A percentile compares a stretch with the other conserved stretches of the same genome.
These are phyloP conservation scores for Netelia melanura DNA, from an alignment of 2,888 invertebrate species.

Conservation along the genomic window DNA sequence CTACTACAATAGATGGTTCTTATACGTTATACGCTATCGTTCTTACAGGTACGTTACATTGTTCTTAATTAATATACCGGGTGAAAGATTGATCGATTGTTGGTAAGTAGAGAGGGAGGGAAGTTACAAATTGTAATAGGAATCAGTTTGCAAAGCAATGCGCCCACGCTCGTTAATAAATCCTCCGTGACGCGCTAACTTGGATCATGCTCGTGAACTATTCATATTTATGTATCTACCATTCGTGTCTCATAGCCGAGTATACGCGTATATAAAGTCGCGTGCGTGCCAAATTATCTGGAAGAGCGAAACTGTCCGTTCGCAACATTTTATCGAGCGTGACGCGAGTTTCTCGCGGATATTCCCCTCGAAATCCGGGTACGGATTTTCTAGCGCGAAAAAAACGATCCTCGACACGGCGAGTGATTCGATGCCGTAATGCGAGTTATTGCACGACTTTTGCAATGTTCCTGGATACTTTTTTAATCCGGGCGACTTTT, in stretches of 20 bases:
- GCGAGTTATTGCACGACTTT: no score
- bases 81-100: no score
- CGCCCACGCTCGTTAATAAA: slow-evolving; percentile 30
- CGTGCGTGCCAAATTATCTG: slow-evolving; percentile 45
- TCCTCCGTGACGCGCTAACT: slow-evolving; percentile 4
- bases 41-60: no score
- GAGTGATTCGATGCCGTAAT: no score
- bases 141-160: slow-evolving; percentile 24
- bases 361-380: background rate
- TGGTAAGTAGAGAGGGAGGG: no score
- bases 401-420: background rate
- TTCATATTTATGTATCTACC: background rate
- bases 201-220: background rate
- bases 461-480: no score
- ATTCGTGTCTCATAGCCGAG: no score
- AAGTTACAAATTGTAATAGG: background rate
- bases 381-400: background rate
- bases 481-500: no score
- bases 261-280: background rate
- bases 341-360: slow-evolving; percentile 34
- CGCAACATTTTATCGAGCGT: slow-evolving; percentile 49
- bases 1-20: no score
- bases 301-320: slow-evolving; percentile 50
- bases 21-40: no score
- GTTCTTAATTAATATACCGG: no score